A percentile compares a stretch with the other conserved stretches of the same genome.
phyloP scores from a whole-genome alignment of 1,140 invertebrate genomes.

The Drosophila cardini region DNA sequence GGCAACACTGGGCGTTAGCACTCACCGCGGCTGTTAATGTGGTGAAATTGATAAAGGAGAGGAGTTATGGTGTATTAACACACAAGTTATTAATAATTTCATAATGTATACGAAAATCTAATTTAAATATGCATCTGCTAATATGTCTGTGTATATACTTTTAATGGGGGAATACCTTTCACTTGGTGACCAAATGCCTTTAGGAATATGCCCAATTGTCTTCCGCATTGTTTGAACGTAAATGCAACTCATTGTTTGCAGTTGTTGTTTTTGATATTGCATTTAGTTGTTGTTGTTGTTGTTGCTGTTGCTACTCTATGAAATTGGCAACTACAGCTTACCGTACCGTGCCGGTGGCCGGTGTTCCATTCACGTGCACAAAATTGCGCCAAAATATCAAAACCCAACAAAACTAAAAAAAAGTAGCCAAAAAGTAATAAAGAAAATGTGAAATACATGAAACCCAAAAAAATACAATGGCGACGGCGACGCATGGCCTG shows the following conservation, averaged over 20 bases:
- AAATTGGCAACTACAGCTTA: constrained; percentile 38
- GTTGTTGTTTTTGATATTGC: background rate
- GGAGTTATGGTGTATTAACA: too few relatives aligned
- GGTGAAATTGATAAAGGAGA: too few relatives aligned
- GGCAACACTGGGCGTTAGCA: too few relatives aligned
- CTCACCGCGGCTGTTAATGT: too few relatives aligned
- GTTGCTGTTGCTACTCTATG: constrained; percentile 1
- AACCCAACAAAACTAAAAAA: constrained; percentile 7
- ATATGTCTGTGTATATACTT: background rate
- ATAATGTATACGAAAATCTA: background rate
- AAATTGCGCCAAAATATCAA: constrained; percentile 46
- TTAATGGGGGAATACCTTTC: constrained; percentile 30
- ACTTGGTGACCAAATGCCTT: constrained; percentile 51
- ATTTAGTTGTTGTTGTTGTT: background rate
- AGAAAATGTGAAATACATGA: constrained; percentile 27
- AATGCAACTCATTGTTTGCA: constrained; percentile 53
- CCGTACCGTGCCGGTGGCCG: constrained; percentile 42
- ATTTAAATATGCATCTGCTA: constrained; percentile 4
- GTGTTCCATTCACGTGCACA: constrained; percentile 56
- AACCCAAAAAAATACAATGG: constrained; percentile 32
- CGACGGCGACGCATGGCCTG: constrained; percentile 29
- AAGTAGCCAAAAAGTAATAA: constrained; percentile 18
- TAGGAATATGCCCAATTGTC: constrained; percentile 36
- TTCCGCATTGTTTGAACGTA: constrained; percentile 45
- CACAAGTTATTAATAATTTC: too few relatives aligned